A percentile compares a stretch with the other conserved stretches of the same genome.
Conservation (phyloP, 2,113 vertebrate genomes). For the Cavia porcellus region DNA sequence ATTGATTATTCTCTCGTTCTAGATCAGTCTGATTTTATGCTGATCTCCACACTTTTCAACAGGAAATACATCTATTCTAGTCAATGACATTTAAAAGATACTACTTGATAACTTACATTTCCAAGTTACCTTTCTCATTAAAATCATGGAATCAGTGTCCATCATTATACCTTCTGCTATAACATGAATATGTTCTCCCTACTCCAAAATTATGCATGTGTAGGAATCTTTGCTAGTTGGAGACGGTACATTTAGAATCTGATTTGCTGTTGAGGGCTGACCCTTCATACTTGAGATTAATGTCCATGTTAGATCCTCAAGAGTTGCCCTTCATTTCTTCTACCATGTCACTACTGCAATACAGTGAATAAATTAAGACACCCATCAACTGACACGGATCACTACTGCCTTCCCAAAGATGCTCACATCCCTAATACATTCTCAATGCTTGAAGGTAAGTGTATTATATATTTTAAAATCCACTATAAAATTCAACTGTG, state of each 20-base stretch:
- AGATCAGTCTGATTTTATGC: not conserved
- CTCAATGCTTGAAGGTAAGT: not conserved
- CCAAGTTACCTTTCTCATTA: not conserved
- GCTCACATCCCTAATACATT: not conserved
- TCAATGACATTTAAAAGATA: not conserved
- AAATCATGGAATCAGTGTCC: not conserved
- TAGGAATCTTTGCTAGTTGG: not conserved
- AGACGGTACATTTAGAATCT: not conserved
- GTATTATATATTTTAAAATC: not conserved
- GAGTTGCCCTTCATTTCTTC: not conserved
- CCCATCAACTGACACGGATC: not conserved
- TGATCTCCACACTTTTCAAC: not conserved
- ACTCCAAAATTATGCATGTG: not conserved
- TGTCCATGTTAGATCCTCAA: not conserved
- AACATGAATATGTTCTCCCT: not conserved
- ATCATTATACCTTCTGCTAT: not conserved
- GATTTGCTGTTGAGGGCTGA: not conserved
- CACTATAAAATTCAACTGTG: not conserved
- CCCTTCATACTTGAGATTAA: not conserved
- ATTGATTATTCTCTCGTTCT: not conserved
- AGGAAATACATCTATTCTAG: not conserved
- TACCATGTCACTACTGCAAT: too few species aligned
- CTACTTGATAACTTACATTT: not conserved
- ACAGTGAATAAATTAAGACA: not conserved
- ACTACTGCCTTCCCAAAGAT: not conserved